A percentile compares a stretch with the other conserved stretches of the same genome.
These are phyloP conservation scores for Leptopilina drosophilae DNA, from an alignment of 2,888 invertebrate species.

Conservation along the genomic window DNA sequence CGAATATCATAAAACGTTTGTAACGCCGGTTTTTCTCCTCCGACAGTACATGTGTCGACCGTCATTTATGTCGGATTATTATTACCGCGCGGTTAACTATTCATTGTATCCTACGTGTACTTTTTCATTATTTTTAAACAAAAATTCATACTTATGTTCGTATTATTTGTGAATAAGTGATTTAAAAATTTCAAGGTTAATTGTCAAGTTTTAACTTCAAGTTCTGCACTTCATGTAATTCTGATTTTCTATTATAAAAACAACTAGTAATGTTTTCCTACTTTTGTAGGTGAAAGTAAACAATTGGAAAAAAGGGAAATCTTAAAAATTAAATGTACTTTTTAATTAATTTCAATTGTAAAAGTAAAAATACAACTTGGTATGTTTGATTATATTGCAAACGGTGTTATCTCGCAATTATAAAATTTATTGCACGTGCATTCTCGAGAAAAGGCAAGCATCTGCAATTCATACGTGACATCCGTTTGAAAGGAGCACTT, in stretches of 20 bases:
- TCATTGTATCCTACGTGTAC: neutral
- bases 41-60: constrained; percentile 54
- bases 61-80: constrained; percentile 47
- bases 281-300: neutral
- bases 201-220: neutral
- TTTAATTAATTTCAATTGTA: neutral
- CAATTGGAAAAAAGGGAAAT: neutral
- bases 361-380: neutral
- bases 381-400: constrained; percentile 10
- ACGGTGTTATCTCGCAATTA: neutral
- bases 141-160: neutral
- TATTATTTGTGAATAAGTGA: neutral
- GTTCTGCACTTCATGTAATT: neutral
- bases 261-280: no score
- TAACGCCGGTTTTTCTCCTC: constrained; percentile 55
- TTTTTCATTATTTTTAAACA: neutral
- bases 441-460: constrained; percentile 16
- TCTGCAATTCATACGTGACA: constrained; percentile 28
- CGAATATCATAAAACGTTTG: constrained; percentile 58
- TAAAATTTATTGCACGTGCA: constrained; percentile 29
- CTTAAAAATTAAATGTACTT: neutral
- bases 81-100: neutral
- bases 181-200: constrained; percentile 12
- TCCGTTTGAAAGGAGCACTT: constrained; percentile 28
- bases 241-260: neutral